Evolutionary conservation across 1,140 invertebrate genomes (phyloP).

Genomic region (Linepithema humile): DNA sequence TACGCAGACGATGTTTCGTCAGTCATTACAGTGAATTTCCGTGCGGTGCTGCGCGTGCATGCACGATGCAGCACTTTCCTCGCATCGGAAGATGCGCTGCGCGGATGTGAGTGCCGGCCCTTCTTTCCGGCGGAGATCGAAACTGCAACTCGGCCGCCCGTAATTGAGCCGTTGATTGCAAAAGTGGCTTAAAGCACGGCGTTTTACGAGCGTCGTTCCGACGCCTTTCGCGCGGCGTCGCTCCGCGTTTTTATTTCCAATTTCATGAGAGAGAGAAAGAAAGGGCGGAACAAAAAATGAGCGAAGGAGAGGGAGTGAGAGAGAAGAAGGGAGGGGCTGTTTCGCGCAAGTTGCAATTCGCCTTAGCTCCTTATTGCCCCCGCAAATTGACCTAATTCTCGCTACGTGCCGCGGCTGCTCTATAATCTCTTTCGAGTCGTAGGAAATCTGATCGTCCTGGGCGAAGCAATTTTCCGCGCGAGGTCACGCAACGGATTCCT

Average conservation of each 20-base stretch:
- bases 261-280: not conserved
- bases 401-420: conserved; percentile 49
- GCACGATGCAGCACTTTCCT: not conserved
- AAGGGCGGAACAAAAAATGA: not conserved
- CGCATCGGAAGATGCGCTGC: conserved; percentile 1
- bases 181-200: conserved; percentile 59
- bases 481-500: conserved; percentile 50
- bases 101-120: not conserved
- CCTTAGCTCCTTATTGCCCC: conserved; percentile 31
- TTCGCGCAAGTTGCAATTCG: conserved; percentile 47
- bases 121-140: conserved; percentile 21
- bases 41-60: not conserved
- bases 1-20: not conserved
- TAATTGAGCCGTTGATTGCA: conserved; percentile 71
- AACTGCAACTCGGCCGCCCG: conserved; percentile 25
- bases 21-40: not conserved
- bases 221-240: conserved; percentile 45
- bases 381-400: conserved; percentile 48
- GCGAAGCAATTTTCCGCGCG: conserved; percentile 49
- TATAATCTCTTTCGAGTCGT: conserved; percentile 60
- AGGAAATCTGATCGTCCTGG: conserved; percentile 54
- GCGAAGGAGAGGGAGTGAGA: not conserved
- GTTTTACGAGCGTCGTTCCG: conserved; percentile 64
- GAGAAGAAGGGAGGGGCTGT: not conserved
- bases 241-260: conserved; percentile 56